Conservation (phyloP, 1,140 invertebrate species). For the Hyphantria cunea region DNA sequence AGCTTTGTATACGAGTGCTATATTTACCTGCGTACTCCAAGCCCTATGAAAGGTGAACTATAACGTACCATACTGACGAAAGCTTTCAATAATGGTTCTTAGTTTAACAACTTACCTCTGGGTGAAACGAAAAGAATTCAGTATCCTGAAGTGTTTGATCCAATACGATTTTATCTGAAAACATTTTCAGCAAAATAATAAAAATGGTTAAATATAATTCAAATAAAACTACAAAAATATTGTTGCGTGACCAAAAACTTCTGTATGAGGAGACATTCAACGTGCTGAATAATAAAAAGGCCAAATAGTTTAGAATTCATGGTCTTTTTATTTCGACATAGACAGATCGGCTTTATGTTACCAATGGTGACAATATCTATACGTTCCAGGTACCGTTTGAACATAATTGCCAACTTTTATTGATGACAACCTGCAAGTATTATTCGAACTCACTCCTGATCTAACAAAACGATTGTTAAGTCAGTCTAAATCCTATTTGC, state of each 20-base stretch:
- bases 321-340: conserved; percentile 34
- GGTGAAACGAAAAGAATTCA: conserved; percentile 83
- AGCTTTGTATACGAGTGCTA: no score
- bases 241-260: conserved; percentile 43
- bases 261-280: conserved; percentile 36
- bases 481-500: no score
- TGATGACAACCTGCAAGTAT: no score
- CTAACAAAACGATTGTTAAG: no score
- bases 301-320: conserved; percentile 37
- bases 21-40: no score
- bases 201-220: conserved; percentile 15
- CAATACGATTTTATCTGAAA: conserved; percentile 86
- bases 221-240: conserved; percentile 24
- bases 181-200: conserved; percentile 13
- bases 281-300: conserved; percentile 47
- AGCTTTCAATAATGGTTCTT: no score
- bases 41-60: no score
- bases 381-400: neutral
- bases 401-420: no score
- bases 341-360: neutral
- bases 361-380: neutral
- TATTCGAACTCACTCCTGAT: no score
- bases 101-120: conserved; percentile 67
- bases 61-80: no score
- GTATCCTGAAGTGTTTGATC: conserved; percentile 85